Evolutionary conservation across 2,888 invertebrate species (phyloP), one percentile per base, ranked within the genome.

Genomic region (Hyposoter didymator): DNA sequence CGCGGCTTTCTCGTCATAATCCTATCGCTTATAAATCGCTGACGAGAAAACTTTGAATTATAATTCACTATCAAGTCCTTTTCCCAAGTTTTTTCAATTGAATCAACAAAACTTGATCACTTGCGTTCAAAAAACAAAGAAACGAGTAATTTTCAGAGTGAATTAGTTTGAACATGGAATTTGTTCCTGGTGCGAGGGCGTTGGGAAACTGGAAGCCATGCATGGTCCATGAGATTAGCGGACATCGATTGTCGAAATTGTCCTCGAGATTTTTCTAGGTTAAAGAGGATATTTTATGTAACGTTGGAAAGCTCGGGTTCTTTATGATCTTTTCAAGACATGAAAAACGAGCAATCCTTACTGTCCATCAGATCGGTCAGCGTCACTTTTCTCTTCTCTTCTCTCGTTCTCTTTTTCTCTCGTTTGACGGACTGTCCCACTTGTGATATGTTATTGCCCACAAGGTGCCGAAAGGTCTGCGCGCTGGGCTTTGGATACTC

Each of bases 381-480:
- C 19, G 19, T 47, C 47, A 70, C 6, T 70, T 47, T 28, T 47
- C 28, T 28, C 28, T 12, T 55, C 22, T 55, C 3, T 35, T 66
- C 45, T 70, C 47, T 49, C 12, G 1, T 6, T 69, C 14, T n/a
- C 19, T 43, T 22, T 66, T 67, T 17, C 55, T 59, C 55, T 19
- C 62, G 52, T 74, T 73, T 80, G 73, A 74, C 73, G 43, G 8
- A 72, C 39, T 19, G 55, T 67, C n/a, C 39, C 66, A 55, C 66
- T 73, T 73, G 49, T 52, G 43, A 35, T 66, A 39, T 22, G 22
- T 80, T 74, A 67, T 66, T 43, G 66, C n/a, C 43, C n/a, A n/a
- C 32, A 39, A 45, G 55, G 64, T 22, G 10, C 55, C 70, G 72
- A 80, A 28, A 73, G 22, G 43, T 73, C 32, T 43, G n/a, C 14